phyloP scores from a whole-genome alignment of 2,888 invertebrate genomes.

The Apoda limacodes region DNA sequence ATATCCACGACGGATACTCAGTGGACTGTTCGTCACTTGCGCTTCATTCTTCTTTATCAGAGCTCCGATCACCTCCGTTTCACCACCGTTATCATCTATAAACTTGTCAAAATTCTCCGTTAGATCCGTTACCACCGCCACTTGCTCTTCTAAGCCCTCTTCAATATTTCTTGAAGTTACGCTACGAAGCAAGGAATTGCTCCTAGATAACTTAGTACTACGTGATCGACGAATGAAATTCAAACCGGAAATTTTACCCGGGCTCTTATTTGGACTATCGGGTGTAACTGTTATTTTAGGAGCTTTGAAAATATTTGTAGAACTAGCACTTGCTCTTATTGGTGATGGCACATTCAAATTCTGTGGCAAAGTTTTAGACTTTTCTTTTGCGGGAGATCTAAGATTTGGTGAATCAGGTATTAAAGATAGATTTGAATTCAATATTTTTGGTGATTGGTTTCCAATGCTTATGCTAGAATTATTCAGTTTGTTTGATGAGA shows the following conservation, averaged over 20 bases:
- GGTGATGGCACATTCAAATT: constrained; percentile 61
- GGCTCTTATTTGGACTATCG: constrained; percentile 66
- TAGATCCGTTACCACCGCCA: constrained; percentile 47
- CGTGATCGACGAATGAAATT: constrained; percentile 78
- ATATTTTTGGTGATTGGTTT: constrained; percentile 34
- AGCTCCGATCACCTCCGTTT: constrained; percentile 51
- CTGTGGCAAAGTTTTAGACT: constrained; percentile 73
- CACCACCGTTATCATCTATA: constrained; percentile 50
- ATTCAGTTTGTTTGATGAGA: constrained; percentile 51
- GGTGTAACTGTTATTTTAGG: constrained; percentile 58
- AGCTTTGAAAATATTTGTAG: constrained; percentile 55
- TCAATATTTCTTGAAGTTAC: constrained; percentile 64
- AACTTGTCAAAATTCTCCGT: constrained; percentile 53
- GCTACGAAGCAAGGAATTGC: constrained; percentile 72
- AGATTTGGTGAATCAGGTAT: constrained; percentile 61
- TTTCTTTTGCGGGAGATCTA: constrained; percentile 55
- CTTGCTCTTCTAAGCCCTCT: constrained; percentile 50
- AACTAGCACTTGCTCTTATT: constrained; percentile 57
- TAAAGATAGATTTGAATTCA: constrained; percentile 56
- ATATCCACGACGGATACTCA: constrained; percentile 58
- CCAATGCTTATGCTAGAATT: constrained; percentile 46
- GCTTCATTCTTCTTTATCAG: constrained; percentile 59
- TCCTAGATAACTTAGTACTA: constrained; percentile 78
- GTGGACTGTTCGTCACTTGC: constrained; percentile 49
- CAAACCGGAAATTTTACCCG: constrained; percentile 59